phyloP scores from a whole-genome alignment of 2,888 invertebrate genomes.

The Sturmia bella region DNA sequence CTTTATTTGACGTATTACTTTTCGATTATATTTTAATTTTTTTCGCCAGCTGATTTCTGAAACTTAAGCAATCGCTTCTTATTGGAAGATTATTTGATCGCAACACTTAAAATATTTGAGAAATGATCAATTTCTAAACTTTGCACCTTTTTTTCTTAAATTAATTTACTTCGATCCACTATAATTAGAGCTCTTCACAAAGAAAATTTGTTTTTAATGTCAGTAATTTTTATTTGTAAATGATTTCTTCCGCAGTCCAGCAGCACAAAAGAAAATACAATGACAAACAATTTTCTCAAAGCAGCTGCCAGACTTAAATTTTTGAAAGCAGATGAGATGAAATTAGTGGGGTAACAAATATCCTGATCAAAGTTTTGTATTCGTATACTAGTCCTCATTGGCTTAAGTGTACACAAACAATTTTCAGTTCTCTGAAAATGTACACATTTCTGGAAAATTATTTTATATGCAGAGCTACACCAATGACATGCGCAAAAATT shows the following conservation, averaged over 20 bases:
- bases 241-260: slow-evolving; percentile 31
- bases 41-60: slow-evolving; percentile 60
- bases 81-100: slow-evolving; percentile 46
- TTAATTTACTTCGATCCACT: slow-evolving; percentile 2
- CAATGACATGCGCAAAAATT: too few relatives aligned
- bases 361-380: not conserved
- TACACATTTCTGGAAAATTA: too few relatives aligned
- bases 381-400: too few relatives aligned
- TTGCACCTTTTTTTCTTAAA: slow-evolving; percentile 43
- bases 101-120: slow-evolving; percentile 8
- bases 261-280: slow-evolving; percentile 64
- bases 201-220: slow-evolving; percentile 37
- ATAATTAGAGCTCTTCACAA: slow-evolving; percentile 10
- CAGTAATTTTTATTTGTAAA: slow-evolving; percentile 24
- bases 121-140: slow-evolving; percentile 21
- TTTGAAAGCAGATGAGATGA: not conserved
- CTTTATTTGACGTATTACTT: slow-evolving; percentile 52
- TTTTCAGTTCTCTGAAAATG: too few relatives aligned
- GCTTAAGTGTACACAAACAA: too few relatives aligned
- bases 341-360: not conserved
- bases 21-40: slow-evolving; percentile 41
- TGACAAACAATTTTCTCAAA: slow-evolving; percentile 62
- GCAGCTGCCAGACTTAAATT: slow-evolving; percentile 42
- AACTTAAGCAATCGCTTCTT: slow-evolving; percentile 28
- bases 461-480: too few relatives aligned